A percentile compares a stretch with the other conserved stretches of the same genome.
Conservation (phyloP, 2,113 vertebrate genomes). For the Mesembrinibis cayennensis region DNA sequence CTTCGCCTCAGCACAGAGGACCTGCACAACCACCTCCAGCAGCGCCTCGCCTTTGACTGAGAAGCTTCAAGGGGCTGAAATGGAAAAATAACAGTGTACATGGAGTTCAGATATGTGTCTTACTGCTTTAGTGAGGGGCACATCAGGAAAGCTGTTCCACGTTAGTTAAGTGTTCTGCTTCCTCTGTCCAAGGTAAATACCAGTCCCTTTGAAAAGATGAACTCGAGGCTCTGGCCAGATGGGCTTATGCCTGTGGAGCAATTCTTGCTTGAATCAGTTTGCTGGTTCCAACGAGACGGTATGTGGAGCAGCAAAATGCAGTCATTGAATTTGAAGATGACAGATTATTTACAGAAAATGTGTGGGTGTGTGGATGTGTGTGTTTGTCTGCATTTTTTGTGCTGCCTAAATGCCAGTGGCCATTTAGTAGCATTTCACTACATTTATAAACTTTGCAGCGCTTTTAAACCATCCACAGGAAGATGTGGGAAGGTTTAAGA, state of each 20-base stretch:
- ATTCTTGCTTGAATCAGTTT: not conserved
- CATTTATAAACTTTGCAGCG: not conserved
- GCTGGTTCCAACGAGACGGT: not conserved
- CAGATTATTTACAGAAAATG: constrained; percentile 34
- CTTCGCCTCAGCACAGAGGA: not conserved
- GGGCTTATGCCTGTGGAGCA: not conserved
- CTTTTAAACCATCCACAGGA: not conserved
- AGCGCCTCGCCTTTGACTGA: fast-evolving
- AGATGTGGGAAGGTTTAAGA: not conserved
- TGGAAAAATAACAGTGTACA: not conserved
- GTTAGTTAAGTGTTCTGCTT: not conserved
- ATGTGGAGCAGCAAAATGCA: not conserved
- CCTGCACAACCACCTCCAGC: not conserved
- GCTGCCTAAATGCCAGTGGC: not conserved
- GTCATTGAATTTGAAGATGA: not conserved
- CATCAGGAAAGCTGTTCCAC: not conserved
- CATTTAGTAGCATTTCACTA: not conserved
- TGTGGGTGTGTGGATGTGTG: not conserved
- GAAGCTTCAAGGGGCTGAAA: not conserved
- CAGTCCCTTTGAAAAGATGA: not conserved
- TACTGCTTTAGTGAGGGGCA: not conserved
- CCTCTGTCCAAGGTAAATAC: not conserved
- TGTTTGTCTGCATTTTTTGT: not conserved
- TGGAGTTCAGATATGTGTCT: not conserved
- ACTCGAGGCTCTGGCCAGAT: not conserved